Base-by-base conservation (phyloP, 1,140 invertebrate genomes). In the Drosophila asahinai region DNA sequence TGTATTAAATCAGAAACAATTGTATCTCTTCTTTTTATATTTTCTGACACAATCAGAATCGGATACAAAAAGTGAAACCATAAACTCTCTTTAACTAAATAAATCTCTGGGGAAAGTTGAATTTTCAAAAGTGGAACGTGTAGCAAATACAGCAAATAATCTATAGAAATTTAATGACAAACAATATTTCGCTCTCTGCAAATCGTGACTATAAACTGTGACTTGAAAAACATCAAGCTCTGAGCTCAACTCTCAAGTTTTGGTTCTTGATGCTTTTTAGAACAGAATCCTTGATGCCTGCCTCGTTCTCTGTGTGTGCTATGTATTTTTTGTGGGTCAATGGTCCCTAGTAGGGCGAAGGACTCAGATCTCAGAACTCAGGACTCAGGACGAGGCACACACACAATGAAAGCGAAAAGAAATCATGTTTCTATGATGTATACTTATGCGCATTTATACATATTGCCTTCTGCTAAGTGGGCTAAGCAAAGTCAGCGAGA, bases 291-390 rank as follows among this genome's bases (percentile, higher is more conserved):
- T 74, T 61, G 38, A 68, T n/a, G 66, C 66, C 43, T 66, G 38
- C 9, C 40, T 17, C 8, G 8, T 22, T 47, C 40, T 11, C 30
- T 30, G 40, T 51, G 12, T 59, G 62, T 25, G 30, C n/a, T 6
- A 14, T 30, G 1, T 42, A 8, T 38, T 73, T 55, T 83, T 84
- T 79, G 60, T 86, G 75, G 83, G 82, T 86, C 82, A 86, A 86
- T 78, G 81, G 19, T 57, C 36, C 8, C 54, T 40, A 12, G 8
- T 14, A 57, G 36, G 66, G 54, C 70, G 52, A 36, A 36, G 33
- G 33, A 36, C 42, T 54, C 61, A 71, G 55, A 55, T 55, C 42
- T 54, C 61, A 71, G 55, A 55, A 64, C 42, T 55, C 57, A 36
- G 58, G 25, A 6, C 11, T 27, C 45, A 60, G 68, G 38, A 60